A percentile compares a stretch with the other conserved stretches of the same genome.
Evolutionary conservation across 1,140 invertebrate genomes (phyloP).

Genomic region (Chironomus tepperi): DNA sequence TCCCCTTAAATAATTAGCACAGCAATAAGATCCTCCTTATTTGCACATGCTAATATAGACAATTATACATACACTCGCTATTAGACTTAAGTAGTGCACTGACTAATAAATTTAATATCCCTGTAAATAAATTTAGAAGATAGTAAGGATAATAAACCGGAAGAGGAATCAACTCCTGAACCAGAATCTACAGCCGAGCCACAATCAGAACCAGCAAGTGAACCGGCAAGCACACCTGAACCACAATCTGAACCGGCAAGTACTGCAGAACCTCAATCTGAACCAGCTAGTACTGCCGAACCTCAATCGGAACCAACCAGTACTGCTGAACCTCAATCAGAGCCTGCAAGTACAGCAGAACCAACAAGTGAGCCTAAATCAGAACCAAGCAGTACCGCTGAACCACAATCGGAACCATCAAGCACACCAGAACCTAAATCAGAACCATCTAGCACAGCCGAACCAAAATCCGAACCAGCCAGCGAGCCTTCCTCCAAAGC

Average conservation of each 20-base stretch:
- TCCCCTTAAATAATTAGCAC: background rate
- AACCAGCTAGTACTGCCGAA: background rate
- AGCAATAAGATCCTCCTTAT: background rate
- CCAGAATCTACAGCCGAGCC: constrained; percentile 30
- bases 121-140: constrained; percentile 6
- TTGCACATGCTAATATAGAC: background rate
- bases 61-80: background rate
- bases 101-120: constrained; percentile 15
- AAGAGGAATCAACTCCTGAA: constrained; percentile 25
- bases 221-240: constrained; percentile 34
- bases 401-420: background rate
- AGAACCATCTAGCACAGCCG: constrained; percentile 27
- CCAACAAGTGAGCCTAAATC: background rate
- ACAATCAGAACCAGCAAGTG: constrained; percentile 35
- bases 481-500: constrained; percentile 31
- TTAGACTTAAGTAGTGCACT: background rate
- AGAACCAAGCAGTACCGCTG: background rate
- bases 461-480: constrained; percentile 32
- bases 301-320: constrained; percentile 27
- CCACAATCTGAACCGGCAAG: constrained; percentile 36
- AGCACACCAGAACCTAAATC: background rate
- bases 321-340: background rate
- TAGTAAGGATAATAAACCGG: background rate
- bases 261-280: constrained; percentile 35
- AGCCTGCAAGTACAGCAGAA: background rate